Evolutionary conservation across 2,888 invertebrate genomes (phyloP), one percentile per base, ranked within the genome.

Genomic region (Tineola bisselliella): DNA sequence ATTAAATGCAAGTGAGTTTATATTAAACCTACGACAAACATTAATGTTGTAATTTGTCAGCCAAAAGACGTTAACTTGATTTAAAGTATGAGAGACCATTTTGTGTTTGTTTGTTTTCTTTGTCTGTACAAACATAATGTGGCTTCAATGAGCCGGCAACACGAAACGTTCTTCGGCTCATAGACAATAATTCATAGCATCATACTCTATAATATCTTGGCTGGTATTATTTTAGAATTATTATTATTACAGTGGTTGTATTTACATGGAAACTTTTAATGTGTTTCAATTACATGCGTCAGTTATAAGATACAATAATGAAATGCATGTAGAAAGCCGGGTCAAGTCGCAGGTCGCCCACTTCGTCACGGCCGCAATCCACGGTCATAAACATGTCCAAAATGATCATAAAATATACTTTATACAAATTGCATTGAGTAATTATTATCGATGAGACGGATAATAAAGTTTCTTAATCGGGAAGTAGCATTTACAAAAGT

Each of bases 261-360:
- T 43, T n/a, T n/a, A 43, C 8, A 43, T 43, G 48, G 13, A 13
- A 48, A 48, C 1, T 17, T 13, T 13, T 17, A 17, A 48, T 48
- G 17, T 48, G 48, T 48, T 38, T 38, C 38, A 48, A 48, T 48
- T 48, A 48, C 48, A 48, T 48, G 48, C 48, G 48, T 48, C 48
- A 48, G 15, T 48, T 44, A 13, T 52, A 18, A n/a, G 44, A 44
- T 52, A 25, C 25, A 25, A n/a, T 25, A 54, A 54, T 54, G 54
- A 25, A 54, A 54, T 11, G 54, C 54, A 54, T n/a, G 25, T 13
- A 54, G 54, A 54, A 54, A 54, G 54, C 54, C 48, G 25, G 54
- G 19, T 25, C 54, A 54, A 25, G 54, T 54, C 54, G 54, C 54
- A 11, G 54, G 54, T 54, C 54, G 54, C 15, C 54, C 54, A 18